Percentiles rank a stretch among this genome's conserved stretches.
Evolutionary conservation across 2,113 vertebrate species (phyloP).

Genomic region (Galeopterus variegatus): DNA sequence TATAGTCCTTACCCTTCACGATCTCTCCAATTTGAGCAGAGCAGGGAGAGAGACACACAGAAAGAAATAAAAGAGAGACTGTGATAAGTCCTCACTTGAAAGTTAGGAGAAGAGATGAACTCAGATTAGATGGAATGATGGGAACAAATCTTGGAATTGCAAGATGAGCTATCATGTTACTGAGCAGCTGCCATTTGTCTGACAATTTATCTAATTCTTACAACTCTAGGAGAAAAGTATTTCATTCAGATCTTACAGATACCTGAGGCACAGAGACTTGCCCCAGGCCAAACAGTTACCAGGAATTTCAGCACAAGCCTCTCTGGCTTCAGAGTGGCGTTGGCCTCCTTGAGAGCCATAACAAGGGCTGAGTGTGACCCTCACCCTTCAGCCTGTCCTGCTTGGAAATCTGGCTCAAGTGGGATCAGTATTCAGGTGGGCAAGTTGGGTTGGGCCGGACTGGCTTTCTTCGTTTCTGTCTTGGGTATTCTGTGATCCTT

Average conservation of each 20-base stretch:
- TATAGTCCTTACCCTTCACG: background rate
- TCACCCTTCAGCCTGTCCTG: rapidly evolving
- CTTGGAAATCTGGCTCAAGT: background rate
- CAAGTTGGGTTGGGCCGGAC: background rate
- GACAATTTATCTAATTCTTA: background rate
- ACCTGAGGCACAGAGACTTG: background rate
- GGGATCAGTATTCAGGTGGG: background rate
- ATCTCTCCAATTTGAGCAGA: background rate
- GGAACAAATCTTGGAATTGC: background rate
- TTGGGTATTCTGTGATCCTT: background rate
- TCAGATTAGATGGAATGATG: background rate
- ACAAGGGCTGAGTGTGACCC: background rate
- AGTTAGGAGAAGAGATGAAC: background rate
- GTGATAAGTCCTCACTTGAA: background rate
- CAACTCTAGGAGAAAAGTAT: background rate
- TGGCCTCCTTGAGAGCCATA: background rate
- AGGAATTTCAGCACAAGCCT: background rate
- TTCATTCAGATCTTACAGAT: background rate
- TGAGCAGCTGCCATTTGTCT: background rate
- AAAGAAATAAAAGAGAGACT: background rate
- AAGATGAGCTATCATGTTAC: background rate
- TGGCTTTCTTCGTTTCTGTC: background rate
- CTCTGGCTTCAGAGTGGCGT: background rate
- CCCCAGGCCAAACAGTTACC: background rate
- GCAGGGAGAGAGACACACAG: background rate